These are phyloP conservation scores for Piaya cayana DNA, from an alignment of 2,113 vertebrate species.

Conservation along the genomic window DNA sequence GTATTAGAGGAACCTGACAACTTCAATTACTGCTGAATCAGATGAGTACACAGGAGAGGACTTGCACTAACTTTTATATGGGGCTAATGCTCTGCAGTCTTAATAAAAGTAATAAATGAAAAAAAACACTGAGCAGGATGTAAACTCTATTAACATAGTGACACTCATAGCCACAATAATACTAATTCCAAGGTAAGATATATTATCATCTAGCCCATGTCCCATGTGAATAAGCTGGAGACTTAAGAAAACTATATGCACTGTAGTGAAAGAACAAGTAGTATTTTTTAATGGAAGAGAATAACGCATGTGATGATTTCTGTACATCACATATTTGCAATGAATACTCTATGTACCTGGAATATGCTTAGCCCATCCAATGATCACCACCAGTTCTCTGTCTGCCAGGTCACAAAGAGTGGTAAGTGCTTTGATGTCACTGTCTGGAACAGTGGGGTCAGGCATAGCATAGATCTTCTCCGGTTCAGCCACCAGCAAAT, in stretches of 20 bases:
- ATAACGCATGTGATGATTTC: background rate
- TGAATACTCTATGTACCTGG: slow-evolving; percentile 82
- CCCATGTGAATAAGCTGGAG: background rate
- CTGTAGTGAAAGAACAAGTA: background rate
- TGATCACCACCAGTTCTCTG: slow-evolving; percentile 97
- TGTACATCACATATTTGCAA: background rate
- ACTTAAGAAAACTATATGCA: background rate
- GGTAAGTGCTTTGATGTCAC: slow-evolving; percentile 98
- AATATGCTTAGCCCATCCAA: slow-evolving; percentile 99
- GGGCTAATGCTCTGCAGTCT: background rate
- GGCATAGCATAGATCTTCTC: slow-evolving; percentile 99
- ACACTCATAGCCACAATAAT: background rate
- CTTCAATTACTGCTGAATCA: background rate
- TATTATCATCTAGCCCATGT: background rate
- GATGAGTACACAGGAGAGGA: background rate
- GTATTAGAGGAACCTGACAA: background rate
- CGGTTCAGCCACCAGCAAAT: slow-evolving; percentile 98
- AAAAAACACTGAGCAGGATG: background rate
- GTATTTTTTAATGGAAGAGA: background rate
- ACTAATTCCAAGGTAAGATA: background rate
- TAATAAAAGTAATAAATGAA: background rate
- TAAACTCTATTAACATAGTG: background rate
- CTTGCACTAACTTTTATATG: background rate
- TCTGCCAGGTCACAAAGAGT: slow-evolving; percentile 98
- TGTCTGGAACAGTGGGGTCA: slow-evolving; percentile 97